Percentiles rank a stretch among this genome's conserved stretches.
These are phyloP conservation scores for Cliona cf. orientalis DNA, from an alignment of 37 sponge, comb jelly and placozoan genomes.

Conservation along the genomic window DNA sequence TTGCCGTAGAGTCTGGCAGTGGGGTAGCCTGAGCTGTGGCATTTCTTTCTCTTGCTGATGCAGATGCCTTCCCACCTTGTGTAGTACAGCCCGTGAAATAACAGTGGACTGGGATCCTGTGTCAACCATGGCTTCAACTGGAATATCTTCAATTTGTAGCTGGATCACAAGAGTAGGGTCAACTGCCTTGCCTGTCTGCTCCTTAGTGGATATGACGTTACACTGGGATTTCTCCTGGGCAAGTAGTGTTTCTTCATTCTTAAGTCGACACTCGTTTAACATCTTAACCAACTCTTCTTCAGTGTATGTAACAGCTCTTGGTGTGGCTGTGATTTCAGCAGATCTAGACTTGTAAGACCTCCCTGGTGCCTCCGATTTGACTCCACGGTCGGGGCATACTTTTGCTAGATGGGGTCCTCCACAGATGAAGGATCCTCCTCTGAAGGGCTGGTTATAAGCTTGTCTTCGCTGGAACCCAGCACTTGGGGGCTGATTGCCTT, in stretches of 20 bases:
- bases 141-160: conserved; percentile 16
- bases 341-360: not conserved
- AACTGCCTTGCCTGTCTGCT: not conserved
- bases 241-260: not conserved
- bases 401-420: not conserved
- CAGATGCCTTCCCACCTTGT: not conserved
- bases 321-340: too few species aligned
- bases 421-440: not conserved
- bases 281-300: not conserved
- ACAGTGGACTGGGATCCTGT: conserved; percentile 55
- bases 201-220: not conserved
- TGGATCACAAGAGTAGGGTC: conserved; percentile 5
- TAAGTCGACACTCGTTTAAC: not conserved
- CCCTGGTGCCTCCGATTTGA: not conserved
- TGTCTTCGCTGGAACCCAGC: not conserved
- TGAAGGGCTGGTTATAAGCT: not conserved
- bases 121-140: conserved; percentile 19
- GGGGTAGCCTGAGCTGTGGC: conserved; percentile 2
- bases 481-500: not conserved
- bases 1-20: conserved; percentile 25
- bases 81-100: conserved; percentile 12
- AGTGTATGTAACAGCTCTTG: not conserved
- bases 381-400: not conserved
- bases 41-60: not conserved
- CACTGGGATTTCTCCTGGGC: not conserved